phyloP scores from a whole-genome alignment of 2,888 invertebrate genomes.

The Athrips mouffetella region DNA sequence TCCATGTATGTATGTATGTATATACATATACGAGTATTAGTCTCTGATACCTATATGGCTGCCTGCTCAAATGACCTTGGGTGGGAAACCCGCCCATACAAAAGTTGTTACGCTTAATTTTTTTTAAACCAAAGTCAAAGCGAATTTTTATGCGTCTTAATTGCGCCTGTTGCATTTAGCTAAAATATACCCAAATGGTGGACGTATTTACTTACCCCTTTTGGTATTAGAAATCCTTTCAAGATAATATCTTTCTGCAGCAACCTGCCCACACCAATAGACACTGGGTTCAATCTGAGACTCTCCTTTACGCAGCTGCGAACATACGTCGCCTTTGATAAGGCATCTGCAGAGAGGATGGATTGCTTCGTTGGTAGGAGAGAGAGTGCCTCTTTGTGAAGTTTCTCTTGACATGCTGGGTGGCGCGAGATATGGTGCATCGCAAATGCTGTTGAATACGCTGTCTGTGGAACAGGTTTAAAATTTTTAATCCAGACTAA shows the following conservation, averaged over 20 bases:
- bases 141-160: no score
- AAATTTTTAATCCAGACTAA: no score
- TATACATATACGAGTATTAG: no score
- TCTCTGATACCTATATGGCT: no score
- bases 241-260: slow-evolving; percentile 83
- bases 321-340: slow-evolving; percentile 82
- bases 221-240: slow-evolving; percentile 85
- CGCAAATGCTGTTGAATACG: slow-evolving; percentile 86
- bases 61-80: no score
- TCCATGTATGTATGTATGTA: no score
- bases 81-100: no score
- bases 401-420: slow-evolving; percentile 81
- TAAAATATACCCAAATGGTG: no score
- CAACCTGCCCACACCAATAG: slow-evolving; percentile 88
- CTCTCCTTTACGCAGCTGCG: slow-evolving; percentile 92
- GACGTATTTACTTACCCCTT: slow-evolving; percentile 81
- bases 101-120: no score
- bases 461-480: slow-evolving; percentile 75
- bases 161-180: no score
- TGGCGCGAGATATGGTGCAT: slow-evolving; percentile 89
- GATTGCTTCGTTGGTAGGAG: slow-evolving; percentile 75
- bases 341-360: slow-evolving; percentile 75
- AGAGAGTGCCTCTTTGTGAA: slow-evolving; percentile 80
- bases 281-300: slow-evolving; percentile 88
- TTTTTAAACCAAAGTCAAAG: no score